A percentile compares a stretch with the other conserved stretches of the same genome.
Evolutionary conservation across 1,140 invertebrate species (phyloP).

Genomic region (Ceratosolen solmsi): DNA sequence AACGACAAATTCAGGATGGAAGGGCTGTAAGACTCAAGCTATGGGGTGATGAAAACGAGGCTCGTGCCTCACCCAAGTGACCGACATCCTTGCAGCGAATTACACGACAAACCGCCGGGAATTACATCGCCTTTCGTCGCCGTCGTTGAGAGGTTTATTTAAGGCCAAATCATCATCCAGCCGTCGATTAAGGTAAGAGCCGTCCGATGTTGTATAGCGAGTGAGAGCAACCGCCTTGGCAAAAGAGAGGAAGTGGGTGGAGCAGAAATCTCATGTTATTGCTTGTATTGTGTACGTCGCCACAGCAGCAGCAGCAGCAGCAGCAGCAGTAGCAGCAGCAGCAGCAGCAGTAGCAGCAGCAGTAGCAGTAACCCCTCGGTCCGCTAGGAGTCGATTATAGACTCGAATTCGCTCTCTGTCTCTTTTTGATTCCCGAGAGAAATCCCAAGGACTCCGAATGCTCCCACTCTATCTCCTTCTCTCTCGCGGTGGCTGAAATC

Average conservation of each 20-base stretch:
- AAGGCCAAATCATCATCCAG: conserved; percentile 58
- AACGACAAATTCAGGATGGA: not conserved
- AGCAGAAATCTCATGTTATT: conserved; percentile 46
- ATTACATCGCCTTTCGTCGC: conserved; percentile 34
- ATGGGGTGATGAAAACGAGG: not conserved
- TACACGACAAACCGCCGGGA: conserved; percentile 11
- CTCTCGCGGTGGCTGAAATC: not conserved
- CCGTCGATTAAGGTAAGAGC: conserved; percentile 59
- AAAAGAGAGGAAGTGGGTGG: conserved; percentile 41
- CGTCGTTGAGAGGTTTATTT: conserved; percentile 57
- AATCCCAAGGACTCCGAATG: not conserved
- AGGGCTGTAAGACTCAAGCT: not conserved
- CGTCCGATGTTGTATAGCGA: not conserved
- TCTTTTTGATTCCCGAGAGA: conserved; percentile 20
- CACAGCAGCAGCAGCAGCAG: not conserved
- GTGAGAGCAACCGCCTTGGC: not conserved
- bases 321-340: conserved; percentile 31
- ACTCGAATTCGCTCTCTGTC: conserved; percentile 32
- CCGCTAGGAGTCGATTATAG: conserved; percentile 33
- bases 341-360: not conserved
- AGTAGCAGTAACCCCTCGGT: not conserved
- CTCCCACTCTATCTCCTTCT: not conserved
- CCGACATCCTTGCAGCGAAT: conserved; percentile 27
- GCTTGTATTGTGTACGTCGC: conserved; percentile 48
- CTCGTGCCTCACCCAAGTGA: conserved; percentile 18